These are phyloP conservation scores for Forbesichthys agassizii DNA, from an alignment of 2,113 vertebrate genomes.

Conservation along the genomic window DNA sequence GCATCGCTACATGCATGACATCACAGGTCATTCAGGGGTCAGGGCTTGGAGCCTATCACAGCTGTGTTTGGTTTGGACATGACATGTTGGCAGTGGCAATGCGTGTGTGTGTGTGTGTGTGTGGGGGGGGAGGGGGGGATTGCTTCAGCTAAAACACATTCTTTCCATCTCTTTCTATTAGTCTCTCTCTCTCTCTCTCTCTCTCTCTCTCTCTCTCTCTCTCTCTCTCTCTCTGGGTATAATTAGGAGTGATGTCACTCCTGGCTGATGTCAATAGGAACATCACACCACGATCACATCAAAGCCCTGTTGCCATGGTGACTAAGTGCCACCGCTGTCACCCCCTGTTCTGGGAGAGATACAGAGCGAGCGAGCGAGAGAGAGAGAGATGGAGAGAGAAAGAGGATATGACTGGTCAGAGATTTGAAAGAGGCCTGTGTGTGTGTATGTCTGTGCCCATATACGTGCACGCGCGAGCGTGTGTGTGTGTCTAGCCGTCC, in stretches of 20 bases:
- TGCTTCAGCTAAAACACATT: constrained; percentile 9
- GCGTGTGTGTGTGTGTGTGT: constrained; percentile 27
- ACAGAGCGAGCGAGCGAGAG: constrained; percentile 14
- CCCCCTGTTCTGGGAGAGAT: constrained; percentile 39
- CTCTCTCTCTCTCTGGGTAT: constrained; percentile 35
- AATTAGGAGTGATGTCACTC: constrained; percentile 75
- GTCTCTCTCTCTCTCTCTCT: constrained; percentile 8
- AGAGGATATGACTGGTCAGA: constrained; percentile 4
- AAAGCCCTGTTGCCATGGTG: constrained; percentile 76
- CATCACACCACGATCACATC: constrained; percentile 75
- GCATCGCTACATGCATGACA: constrained; percentile 17
- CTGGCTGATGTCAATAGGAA: constrained; percentile 71
- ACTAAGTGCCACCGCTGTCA: constrained; percentile 78
- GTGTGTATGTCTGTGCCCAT: constrained; percentile 7
- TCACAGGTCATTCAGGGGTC: constrained; percentile 31
- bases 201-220: constrained; percentile 11
- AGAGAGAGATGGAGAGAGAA: constrained; percentile 10
- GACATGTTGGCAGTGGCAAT: constrained; percentile 30
- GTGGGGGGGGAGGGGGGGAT: too few relatives aligned
- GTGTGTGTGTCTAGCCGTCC: neutral
- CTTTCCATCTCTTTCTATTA: constrained; percentile 24
- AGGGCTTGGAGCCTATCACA: constrained; percentile 39
- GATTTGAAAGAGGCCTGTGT: constrained; percentile 9
- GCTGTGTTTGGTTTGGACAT: constrained; percentile 54
- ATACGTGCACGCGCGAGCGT: constrained; percentile 1